Evolutionary conservation across 64 coral and sea anemone species (phyloP).

Genomic region (Orbicella faveolata): DNA sequence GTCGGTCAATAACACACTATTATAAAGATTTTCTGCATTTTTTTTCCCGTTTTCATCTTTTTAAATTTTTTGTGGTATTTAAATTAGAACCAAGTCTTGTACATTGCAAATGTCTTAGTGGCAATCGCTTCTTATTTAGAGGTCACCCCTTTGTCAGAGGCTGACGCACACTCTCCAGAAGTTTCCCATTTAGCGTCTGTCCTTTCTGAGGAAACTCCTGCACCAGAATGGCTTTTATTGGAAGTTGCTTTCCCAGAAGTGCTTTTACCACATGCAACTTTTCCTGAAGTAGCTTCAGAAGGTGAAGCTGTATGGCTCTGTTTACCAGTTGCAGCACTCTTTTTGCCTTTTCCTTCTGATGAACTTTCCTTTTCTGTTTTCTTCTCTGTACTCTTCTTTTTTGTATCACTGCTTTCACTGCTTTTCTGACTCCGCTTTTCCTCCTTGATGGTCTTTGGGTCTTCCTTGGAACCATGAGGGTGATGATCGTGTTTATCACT

Average conservation of each 20-base stretch:
- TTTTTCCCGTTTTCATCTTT: conserved; percentile 26
- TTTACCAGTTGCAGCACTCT: not conserved
- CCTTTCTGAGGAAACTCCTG: not conserved
- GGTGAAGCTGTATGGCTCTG: not conserved
- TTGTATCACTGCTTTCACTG: not conserved
- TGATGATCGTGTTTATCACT: conserved; percentile 54
- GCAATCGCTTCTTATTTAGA: not conserved
- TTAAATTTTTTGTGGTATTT: conserved; percentile 7
- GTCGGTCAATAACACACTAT: not conserved
- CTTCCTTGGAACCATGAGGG: conserved; percentile 16
- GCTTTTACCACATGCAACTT: not conserved
- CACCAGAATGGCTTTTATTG: not conserved
- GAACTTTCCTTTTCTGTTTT: not conserved
- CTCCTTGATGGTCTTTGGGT: conserved; percentile 12
- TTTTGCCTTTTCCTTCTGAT: not conserved
- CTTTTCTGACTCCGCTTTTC: conserved; percentile 13
- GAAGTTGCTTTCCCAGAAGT: not conserved
- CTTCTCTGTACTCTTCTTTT: not conserved
- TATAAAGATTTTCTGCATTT: not conserved
- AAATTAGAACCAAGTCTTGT: not conserved
- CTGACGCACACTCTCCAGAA: not conserved
- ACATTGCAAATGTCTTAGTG: not conserved
- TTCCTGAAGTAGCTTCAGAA: not conserved
- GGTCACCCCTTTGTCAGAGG: not conserved
- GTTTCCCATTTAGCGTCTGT: not conserved